Evolutionary conservation across 2,113 vertebrate species (phyloP).

Genomic region (Grammomys surdaster): DNA sequence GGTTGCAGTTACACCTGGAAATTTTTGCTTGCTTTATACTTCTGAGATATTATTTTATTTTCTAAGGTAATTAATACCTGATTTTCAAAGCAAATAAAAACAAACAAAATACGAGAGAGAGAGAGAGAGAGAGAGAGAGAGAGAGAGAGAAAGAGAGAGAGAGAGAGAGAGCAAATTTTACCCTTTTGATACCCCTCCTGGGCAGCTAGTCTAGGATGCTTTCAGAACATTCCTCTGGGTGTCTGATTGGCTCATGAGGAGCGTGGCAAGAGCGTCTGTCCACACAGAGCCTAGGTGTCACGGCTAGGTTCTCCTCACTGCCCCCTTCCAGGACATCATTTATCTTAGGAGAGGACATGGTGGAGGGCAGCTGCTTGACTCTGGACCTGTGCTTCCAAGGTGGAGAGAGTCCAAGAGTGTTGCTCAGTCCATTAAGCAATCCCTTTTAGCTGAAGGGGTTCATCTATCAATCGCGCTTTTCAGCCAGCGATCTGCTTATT

Average conservation of each 20-base stretch:
- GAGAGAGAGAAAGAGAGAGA: background rate
- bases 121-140: too few relatives aligned
- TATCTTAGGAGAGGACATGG: conserved; percentile 58
- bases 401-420: conserved; percentile 76
- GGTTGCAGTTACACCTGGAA: background rate
- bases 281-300: background rate
- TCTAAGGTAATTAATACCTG: conserved; percentile 4
- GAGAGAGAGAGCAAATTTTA: conserved; percentile 37
- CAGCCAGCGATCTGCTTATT: conserved; percentile 79
- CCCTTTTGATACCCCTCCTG: background rate
- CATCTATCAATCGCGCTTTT: conserved; percentile 82
- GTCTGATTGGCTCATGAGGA: background rate
- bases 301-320: conserved; percentile 24
- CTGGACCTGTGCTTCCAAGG: conserved; percentile 65
- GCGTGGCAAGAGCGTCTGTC: background rate
- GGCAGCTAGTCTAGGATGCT: background rate
- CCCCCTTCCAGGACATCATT: conserved; percentile 38
- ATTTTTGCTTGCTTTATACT: conserved; percentile 53
- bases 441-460: conserved; percentile 76
- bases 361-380: conserved; percentile 43
- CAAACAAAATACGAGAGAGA: background rate
- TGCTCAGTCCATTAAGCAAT: conserved; percentile 82
- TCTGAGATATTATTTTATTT: conserved; percentile 34
- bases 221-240: background rate
- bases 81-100: background rate